Evolutionary conservation across 2,888 invertebrate genomes (phyloP).

Genomic region (Philonicus albiceps): DNA sequence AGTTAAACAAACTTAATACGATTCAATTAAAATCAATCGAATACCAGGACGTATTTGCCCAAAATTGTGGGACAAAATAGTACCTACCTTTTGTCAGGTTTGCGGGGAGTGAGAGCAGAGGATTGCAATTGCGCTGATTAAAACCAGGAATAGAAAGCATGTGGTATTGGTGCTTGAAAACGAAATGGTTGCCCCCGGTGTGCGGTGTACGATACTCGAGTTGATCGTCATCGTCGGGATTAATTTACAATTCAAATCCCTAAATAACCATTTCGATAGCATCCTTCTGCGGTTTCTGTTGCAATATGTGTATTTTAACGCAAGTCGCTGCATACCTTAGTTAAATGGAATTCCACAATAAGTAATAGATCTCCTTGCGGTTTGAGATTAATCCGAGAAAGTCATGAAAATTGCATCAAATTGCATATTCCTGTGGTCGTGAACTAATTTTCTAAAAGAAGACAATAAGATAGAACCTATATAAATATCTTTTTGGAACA

Average conservation of each 20-base stretch:
- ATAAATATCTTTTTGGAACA: neutral
- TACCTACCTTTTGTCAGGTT: neutral
- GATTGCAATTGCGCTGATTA: constrained; percentile 34
- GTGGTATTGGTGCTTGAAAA: neutral
- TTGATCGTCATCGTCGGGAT: constrained; percentile 15
- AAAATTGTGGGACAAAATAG: neutral
- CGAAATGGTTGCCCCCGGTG: neutral
- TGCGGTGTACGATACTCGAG: constrained; percentile 2
- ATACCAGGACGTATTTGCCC: neutral
- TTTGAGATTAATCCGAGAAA: neutral
- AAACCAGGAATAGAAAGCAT: neutral
- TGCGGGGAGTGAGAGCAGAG: neutral
- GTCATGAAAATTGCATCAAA: constrained; percentile 29
- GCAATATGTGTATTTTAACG: neutral
- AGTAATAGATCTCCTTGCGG: neutral
- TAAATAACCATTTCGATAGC: constrained; percentile 33
- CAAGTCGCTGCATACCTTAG: neutral
- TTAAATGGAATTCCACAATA: neutral
- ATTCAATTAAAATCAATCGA: constrained; percentile 39
- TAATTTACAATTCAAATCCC: constrained; percentile 40
- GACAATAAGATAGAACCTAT: neutral
- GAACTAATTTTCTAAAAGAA: neutral
- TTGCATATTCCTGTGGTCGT: neutral
- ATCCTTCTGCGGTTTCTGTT: constrained; percentile 11
- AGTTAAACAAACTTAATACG: neutral